phyloP scores from a whole-genome alignment of 1,140 invertebrate species.

The Ceratosolen fusciceps region DNA sequence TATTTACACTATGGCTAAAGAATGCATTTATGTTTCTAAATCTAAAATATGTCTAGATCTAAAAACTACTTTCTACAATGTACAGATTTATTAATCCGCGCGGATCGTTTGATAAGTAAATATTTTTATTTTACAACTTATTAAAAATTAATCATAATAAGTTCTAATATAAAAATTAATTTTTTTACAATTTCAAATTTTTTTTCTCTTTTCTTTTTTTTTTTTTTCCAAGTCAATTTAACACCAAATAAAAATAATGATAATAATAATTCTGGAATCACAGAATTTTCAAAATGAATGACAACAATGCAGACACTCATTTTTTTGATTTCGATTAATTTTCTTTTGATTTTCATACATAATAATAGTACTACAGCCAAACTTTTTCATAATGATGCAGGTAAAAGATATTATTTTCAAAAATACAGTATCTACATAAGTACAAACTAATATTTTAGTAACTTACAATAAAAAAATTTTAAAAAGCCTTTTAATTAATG shows the following conservation, averaged over 20 bases:
- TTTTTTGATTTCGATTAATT: conserved; percentile 3
- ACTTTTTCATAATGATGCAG: neutral
- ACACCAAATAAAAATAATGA: conserved; percentile 9
- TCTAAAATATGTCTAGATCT: conserved; percentile 31
- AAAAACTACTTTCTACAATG: conserved; percentile 38
- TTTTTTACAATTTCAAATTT: no score
- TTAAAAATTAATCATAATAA: neutral
- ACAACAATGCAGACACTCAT: neutral
- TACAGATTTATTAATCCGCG: conserved; percentile 35
- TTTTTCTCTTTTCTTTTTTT: neutral
- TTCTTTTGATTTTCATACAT: conserved; percentile 19
- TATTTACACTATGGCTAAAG: no score
- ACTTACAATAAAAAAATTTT: conserved; percentile 14
- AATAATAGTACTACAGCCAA: neutral
- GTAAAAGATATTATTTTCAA: neutral
- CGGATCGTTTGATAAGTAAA: conserved; percentile 11
- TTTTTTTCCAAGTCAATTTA: neutral
- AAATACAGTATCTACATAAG: neutral
- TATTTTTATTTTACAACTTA: neutral
- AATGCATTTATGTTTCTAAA: neutral
- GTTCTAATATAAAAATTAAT: neutral
- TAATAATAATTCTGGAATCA: conserved; percentile 35
- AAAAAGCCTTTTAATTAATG: conserved; percentile 3
- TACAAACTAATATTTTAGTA: conserved; percentile 16
- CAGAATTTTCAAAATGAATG: conserved; percentile 36